Conservation (phyloP, 2,888 invertebrate species). For the Parnassius orleans region DNA sequence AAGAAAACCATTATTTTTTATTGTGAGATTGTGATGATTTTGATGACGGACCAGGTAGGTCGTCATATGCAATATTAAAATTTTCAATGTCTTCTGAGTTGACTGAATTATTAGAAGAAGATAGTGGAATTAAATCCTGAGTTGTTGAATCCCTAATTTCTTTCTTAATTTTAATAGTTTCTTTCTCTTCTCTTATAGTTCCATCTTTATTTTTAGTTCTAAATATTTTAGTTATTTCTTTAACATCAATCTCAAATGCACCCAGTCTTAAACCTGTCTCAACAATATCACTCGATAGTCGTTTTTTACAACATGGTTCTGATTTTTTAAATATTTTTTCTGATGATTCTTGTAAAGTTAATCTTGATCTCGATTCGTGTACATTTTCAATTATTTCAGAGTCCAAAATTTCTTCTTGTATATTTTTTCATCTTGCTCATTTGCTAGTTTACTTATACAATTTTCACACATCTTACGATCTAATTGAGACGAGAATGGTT, state of each 20-base stretch:
- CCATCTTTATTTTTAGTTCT: slow-evolving; percentile 46
- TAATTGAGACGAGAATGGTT: background rate
- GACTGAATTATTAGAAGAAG: slow-evolving; percentile 20
- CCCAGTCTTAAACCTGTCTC: slow-evolving; percentile 38
- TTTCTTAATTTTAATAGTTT: slow-evolving; percentile 41
- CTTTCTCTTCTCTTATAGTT: slow-evolving; percentile 42
- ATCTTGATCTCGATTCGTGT: background rate
- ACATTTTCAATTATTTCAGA: background rate
- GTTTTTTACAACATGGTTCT: background rate
- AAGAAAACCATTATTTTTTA: slow-evolving; percentile 12
- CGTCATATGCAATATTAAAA: slow-evolving; percentile 27
- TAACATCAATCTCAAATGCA: slow-evolving; percentile 41
- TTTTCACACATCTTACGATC: background rate
- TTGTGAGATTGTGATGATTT: slow-evolving; percentile 30
- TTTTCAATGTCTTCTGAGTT: slow-evolving; percentile 8
- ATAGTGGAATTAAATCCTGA: slow-evolving; percentile 13
- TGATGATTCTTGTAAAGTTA: background rate
- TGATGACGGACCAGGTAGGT: slow-evolving; percentile 32
- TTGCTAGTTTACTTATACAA: background rate
- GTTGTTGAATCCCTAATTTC: slow-evolving; percentile 36
- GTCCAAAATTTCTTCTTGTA: background rate
- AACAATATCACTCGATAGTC: background rate
- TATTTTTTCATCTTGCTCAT: background rate
- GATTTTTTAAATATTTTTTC: background rate
- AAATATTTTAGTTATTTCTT: slow-evolving; percentile 44